Base-by-base conservation (phyloP, 2,888 invertebrate species). In the Caenorhabditis sp. region DNA sequence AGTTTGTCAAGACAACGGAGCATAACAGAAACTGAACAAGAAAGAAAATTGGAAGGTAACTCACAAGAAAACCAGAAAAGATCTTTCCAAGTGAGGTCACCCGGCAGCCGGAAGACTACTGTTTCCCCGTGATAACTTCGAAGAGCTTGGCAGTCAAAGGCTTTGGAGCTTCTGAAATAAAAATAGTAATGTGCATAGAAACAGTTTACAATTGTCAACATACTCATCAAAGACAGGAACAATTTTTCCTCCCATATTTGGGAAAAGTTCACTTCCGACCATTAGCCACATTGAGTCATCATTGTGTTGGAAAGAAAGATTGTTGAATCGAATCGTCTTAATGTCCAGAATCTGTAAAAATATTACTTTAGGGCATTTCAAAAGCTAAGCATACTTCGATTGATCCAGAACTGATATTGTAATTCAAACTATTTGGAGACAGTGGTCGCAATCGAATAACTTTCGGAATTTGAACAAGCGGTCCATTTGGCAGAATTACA, bases 201-300 rank as follows among this genome's bases (percentile, higher is more conserved):
- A 2, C 26, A 50, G 26, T 4, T 32, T 32, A 6, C 32, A 40
- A 13, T 40, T 6, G 9, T 32, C 32, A 35, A 68, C 79, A 65
- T 20, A 89, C 90, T 77, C 74, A 61, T 90, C 83, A 71, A 78
- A 90, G 4, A 92, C 44, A 0, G 91, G 91, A 26, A 91, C 88
- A 62, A 91, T 91, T 35, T 89, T 83, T 13, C 92, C 91, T 35
- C 81, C 83, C 3, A 83, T 44, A 61, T 89, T 89, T 1, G 91
- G 91, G 15, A 91, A 70, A 15, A 92, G 82, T 32, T 89, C 90
- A 60, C 88, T 89, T 37, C 91, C 91, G 20, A 89, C 87, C 91
- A 92, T 89, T 47, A 91, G 90, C 91, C 91, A 91, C 6, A 89
- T 84, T 0, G 90, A 87, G 18, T 88, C 82, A n/a, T 89, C 91